Evolutionary conservation across 2,797 vertebrate genomes (phyloP).

Genomic region (Eurystomus glaucurus): DNA sequence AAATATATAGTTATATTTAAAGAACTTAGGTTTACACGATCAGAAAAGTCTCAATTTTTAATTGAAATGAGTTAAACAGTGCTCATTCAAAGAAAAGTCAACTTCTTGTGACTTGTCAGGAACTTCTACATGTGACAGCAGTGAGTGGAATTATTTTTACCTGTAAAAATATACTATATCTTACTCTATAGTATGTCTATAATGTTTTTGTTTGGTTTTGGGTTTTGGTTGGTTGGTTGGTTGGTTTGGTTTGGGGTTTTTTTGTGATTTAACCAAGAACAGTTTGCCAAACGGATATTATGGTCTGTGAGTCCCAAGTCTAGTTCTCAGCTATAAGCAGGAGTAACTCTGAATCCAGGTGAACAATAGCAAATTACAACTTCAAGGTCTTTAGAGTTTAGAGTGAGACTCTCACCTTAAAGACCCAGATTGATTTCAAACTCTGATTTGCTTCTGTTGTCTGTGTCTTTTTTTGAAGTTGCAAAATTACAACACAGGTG

Average conservation of each 20-base stretch:
- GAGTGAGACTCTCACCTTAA: neutral
- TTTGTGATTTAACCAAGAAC: neutral
- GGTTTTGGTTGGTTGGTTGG: too few relatives aligned
- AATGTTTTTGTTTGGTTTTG: neutral
- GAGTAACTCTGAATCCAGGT: neutral
- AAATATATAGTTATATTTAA: neutral
- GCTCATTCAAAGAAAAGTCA: neutral
- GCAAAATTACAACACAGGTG: neutral
- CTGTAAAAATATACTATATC: neutral
- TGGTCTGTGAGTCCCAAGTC: neutral
- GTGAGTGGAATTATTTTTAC: neutral
- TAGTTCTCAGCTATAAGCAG: neutral
- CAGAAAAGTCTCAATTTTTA: neutral
- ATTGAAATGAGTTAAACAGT: neutral
- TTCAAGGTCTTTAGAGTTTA: neutral
- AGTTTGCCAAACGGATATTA: neutral
- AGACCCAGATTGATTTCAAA: neutral
- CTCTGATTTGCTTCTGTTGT: neutral
- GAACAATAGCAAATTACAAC: neutral
- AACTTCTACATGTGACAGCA: neutral
- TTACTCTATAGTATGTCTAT: neutral
- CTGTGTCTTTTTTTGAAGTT: neutral
- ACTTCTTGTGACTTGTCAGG: neutral
- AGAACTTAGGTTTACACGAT: neutral
- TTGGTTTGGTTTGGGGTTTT: neutral